Base-by-base conservation (phyloP, 2,797 vertebrate genomes). In the Rachycentron canadum region DNA sequence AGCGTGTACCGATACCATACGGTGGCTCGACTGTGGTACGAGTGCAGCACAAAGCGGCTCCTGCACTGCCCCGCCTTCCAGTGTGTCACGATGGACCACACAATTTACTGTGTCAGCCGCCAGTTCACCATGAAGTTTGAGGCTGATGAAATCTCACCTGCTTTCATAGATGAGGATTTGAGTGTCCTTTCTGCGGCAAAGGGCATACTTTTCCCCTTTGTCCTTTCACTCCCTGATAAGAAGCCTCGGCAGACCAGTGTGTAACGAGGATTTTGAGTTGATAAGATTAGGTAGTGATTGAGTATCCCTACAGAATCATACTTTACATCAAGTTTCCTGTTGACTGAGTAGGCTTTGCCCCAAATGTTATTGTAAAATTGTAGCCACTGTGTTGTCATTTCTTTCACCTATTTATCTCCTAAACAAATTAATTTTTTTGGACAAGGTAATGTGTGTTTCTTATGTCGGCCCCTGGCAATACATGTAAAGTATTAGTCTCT, bases 1-100 rank as follows among this genome's bases (percentile, higher is more conserved):
- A 47, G 92, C 0, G 97, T 96, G 67, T 95, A 97, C 84, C 97
- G 98, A 65, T 98, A 97, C 77, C 94, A 97, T 0, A 86, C 95
- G 2, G 93, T 95, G 69, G 94, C 97, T 28, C 88, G 94, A 13
- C 91, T 98, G 4, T 98, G 98, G 98, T 97, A 98, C 0, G 91
- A 97, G 89, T 99, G 97, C 4, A 95, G 94, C 74, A 67, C 90
- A 0, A 88, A 82, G 5, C 63, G 93, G 5, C 63, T 93, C 1
- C 76, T 88, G 0, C 88, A 83, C 77, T 96, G 94, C 0, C 79
- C 95, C 0, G 25, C 93, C 58, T 98, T 99, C 91, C 96, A 95
- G 82, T 99, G 98, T 0, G 88, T 95, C 0, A 86, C 87, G 0
- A 81, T 96, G 81, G 95, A 91, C 23, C 81, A 91, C 55, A 88